Conservation (phyloP, 2,113 vertebrate species). For the Phrynosoma platyrhinos region DNA sequence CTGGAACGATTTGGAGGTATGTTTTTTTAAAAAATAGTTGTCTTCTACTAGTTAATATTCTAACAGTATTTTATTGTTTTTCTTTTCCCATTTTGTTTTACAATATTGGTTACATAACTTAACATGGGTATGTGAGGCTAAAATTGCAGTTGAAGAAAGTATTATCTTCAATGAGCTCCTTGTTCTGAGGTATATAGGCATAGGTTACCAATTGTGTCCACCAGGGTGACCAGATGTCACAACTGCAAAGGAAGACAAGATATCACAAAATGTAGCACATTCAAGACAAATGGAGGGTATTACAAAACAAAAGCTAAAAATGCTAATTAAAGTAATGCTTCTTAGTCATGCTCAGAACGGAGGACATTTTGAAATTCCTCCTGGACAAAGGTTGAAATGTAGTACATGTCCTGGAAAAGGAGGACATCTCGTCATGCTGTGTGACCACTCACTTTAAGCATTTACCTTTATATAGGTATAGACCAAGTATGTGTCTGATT, state of each 20-base stretch:
- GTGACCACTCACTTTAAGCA: background rate
- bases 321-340: no score
- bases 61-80: background rate
- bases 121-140: background rate
- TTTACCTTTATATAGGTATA: background rate
- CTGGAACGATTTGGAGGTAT: conserved; percentile 91
- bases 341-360: no score
- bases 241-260: no score
- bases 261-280: no score
- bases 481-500: background rate
- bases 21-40: conserved; percentile 52
- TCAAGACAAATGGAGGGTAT: no score
- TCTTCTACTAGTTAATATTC: conserved; percentile 9
- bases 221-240: no score
- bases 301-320: no score
- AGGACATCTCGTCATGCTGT: no score
- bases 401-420: no score
- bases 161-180: background rate
- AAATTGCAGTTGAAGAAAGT: background rate
- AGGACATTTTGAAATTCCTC: no score
- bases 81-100: background rate
- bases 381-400: no score
- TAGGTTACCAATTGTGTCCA: no score
- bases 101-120: background rate
- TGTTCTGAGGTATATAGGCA: background rate